Percentiles rank a stretch among this genome's conserved stretches.
phyloP scores from a whole-genome alignment of 2,797 vertebrate species.

The Rhabdophis nuchalis region DNA sequence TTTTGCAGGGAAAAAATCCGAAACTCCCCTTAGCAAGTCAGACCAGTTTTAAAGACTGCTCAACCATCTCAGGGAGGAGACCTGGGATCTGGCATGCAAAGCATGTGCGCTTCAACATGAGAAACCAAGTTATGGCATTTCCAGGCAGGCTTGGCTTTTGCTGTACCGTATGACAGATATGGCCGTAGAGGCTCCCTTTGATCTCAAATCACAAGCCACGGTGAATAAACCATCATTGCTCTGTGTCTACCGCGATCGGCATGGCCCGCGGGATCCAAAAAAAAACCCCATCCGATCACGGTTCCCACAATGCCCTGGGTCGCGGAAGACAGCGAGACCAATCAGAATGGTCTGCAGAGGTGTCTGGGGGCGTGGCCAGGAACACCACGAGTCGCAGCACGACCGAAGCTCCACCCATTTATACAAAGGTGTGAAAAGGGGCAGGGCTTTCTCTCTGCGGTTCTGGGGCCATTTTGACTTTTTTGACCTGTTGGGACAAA shows the following conservation, averaged over 20 bases:
- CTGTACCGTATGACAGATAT: accelerated
- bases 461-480: neutral
- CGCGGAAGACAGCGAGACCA: neutral
- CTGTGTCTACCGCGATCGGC: neutral
- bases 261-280: neutral
- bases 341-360: neutral
- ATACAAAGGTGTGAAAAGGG: neutral
- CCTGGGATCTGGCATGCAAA: neutral
- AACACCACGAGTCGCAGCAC: neutral
- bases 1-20: neutral
- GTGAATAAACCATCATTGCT: neutral
- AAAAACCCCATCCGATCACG: neutral
- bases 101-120: neutral
- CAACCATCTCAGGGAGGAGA: neutral
- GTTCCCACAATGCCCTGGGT: neutral
- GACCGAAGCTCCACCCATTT: neutral
- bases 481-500: neutral
- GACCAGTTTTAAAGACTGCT: neutral
- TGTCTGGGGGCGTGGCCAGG: neutral
- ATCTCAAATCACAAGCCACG: neutral
- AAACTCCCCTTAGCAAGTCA: neutral
- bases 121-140: neutral
- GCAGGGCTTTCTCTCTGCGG: accelerated
- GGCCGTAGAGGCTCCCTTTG: neutral
- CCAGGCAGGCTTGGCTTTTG: neutral